Conservation (phyloP, 2,888 invertebrate genomes). For the Pheosia tremula region DNA sequence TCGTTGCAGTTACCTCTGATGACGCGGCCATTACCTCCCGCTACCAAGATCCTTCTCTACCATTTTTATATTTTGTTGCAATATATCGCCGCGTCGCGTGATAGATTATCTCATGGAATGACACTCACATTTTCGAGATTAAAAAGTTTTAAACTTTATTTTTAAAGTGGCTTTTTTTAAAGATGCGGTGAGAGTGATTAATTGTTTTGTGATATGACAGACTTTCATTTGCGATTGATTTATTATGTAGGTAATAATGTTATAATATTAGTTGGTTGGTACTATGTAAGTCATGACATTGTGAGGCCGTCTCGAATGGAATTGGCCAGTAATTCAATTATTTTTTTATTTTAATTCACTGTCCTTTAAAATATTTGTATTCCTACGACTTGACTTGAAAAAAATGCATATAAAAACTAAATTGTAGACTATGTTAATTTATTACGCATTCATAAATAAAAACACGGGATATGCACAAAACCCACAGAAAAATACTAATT, state of each 20-base stretch:
- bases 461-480: no score
- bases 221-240: conserved; percentile 1
- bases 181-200: neutral
- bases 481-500: neutral
- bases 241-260: neutral
- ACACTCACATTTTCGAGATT: conserved; percentile 29
- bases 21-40: conserved; percentile 49
- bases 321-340: no score
- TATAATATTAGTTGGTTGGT: neutral
- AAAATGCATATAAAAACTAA: no score
- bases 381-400: no score
- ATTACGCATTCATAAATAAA: no score
- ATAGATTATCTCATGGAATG: conserved; percentile 43
- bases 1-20: conserved; percentile 64
- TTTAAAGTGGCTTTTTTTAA: neutral
- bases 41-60: conserved; percentile 33
- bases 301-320: neutral
- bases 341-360: no score
- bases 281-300: neutral
- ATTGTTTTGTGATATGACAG: conserved; percentile 2
- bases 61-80: conserved; percentile 54
- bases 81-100: conserved; percentile 42
- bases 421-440: no score
- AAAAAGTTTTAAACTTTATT: conserved; percentile 20
- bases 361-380: no score